phyloP scores from a whole-genome alignment of 2,113 vertebrate genomes.

The Sakesphorus luctuosus region DNA sequence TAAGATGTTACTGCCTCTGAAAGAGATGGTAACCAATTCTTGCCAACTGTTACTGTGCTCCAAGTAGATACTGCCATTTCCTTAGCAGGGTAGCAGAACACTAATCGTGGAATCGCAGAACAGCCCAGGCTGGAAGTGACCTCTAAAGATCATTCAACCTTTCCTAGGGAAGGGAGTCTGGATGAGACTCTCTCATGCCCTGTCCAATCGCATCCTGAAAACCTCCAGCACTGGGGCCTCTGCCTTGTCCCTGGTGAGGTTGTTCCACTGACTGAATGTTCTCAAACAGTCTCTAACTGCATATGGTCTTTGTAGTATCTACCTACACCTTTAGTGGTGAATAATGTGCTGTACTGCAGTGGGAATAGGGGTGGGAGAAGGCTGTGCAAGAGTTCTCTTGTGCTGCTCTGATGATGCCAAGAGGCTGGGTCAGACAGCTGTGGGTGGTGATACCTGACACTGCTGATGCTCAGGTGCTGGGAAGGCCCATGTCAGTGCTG shows the following conservation, averaged over 20 bases:
- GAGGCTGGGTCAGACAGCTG: background rate
- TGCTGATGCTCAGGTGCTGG: background rate
- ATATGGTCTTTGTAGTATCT: background rate
- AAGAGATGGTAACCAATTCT: background rate
- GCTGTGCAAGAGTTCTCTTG: background rate
- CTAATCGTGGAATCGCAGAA: background rate
- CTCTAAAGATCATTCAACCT: background rate
- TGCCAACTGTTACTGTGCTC: background rate
- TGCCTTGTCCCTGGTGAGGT: background rate
- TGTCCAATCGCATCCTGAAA: background rate
- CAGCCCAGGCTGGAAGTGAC: background rate
- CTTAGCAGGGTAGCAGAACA: background rate
- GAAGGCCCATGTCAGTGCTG: background rate
- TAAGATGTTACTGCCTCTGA: background rate
- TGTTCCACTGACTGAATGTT: background rate
- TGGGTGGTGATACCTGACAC: background rate
- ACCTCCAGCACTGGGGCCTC: rapidly evolving
- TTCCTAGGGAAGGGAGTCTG: background rate
- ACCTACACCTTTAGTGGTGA: background rate
- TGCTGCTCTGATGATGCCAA: background rate
- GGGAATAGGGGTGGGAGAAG: background rate
- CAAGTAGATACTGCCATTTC: background rate
- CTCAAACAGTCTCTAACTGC: background rate
- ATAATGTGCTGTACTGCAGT: rapidly evolving
- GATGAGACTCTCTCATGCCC: rapidly evolving